Percentiles rank a stretch among this genome's conserved stretches.
phyloP scores from a whole-genome alignment of 2,888 invertebrate genomes.

The Yponomeuta plumbellus region DNA sequence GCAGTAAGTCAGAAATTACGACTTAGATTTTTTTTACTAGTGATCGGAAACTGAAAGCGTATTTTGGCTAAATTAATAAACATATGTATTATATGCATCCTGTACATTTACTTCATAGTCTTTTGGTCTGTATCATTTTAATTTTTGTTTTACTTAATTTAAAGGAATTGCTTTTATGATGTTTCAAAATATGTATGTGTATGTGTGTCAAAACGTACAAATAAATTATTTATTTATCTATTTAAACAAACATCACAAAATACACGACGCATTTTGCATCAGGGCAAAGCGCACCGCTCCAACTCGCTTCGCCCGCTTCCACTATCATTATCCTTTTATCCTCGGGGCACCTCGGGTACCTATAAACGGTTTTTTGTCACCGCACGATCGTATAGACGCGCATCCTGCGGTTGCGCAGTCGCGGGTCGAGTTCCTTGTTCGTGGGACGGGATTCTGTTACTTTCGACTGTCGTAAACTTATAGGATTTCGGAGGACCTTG shows the following conservation, averaged over 20 bases:
- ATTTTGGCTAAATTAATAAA: too few species aligned
- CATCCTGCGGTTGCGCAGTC: conserved; percentile 46
- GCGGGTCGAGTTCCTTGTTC: conserved; percentile 52
- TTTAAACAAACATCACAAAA: neutral
- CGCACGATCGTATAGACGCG: conserved; percentile 21
- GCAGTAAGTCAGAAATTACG: too few species aligned
- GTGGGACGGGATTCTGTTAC: neutral
- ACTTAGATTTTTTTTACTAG: too few species aligned
- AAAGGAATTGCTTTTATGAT: too few species aligned
- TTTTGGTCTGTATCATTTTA: too few species aligned
- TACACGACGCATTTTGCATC: neutral
- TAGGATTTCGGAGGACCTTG: neutral
- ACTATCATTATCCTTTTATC: neutral
- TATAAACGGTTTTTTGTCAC: conserved; percentile 7
- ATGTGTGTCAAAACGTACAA: neutral
- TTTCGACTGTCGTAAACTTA: neutral
- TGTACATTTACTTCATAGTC: too few species aligned
- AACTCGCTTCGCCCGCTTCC: neutral
- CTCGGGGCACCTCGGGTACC: neutral
- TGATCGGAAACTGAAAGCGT: too few species aligned
- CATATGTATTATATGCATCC: too few species aligned
- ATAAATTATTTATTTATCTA: neutral
- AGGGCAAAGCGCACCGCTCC: neutral
- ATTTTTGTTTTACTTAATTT: neutral
- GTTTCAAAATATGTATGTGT: too few species aligned